Evolutionary conservation across 2,888 invertebrate species (phyloP), one percentile per base, ranked within the genome.

Genomic region (Idaea biselata): DNA sequence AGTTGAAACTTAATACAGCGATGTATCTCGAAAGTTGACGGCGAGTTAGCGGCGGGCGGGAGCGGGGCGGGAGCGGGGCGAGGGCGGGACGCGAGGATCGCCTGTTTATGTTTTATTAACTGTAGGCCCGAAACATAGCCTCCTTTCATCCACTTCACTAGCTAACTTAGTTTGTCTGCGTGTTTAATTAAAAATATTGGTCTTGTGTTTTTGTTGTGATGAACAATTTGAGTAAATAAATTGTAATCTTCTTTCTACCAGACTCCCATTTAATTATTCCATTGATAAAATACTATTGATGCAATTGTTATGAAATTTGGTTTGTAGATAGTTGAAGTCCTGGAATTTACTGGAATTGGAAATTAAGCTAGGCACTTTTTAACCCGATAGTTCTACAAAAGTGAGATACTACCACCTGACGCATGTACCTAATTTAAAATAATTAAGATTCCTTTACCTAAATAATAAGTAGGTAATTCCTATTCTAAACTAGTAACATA

Each of bases 1-100:
- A 66, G 62, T 66, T 66, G 44, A 59, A 60, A 62, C 66, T 64
- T 61, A 62, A 64, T 62, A 66, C 53, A 64, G 66, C 61, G 66
- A 66, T 64, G 62, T 60, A 60, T 62, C 66, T 64, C 62, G 17
- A 62, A 66, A 64, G 62, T 66, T 64, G 63, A 60, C 57, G 61
- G 62, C 57, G 58, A 66, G 62, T 63, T 65, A 44, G 44, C 44
- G 44, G 44, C 8, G 44, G 14, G 33, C 8, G 44, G 11, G 44
- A 14, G 14, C 44, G 8, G 14, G 44, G 44, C 14, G 14, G 44
- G 44, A 14, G 44, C 14, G 14, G 44, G 11, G 14, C 44, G 44
- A 11, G 11, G 44, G 14, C 33, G 44, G 44, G 14, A 2, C 14
- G 44, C 2, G 44, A 14, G 44, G 44, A 44, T 44, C 44, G 14